Evolutionary conservation across 2,888 invertebrate species (phyloP).

Genomic region (Sclerodermus sp.): DNA sequence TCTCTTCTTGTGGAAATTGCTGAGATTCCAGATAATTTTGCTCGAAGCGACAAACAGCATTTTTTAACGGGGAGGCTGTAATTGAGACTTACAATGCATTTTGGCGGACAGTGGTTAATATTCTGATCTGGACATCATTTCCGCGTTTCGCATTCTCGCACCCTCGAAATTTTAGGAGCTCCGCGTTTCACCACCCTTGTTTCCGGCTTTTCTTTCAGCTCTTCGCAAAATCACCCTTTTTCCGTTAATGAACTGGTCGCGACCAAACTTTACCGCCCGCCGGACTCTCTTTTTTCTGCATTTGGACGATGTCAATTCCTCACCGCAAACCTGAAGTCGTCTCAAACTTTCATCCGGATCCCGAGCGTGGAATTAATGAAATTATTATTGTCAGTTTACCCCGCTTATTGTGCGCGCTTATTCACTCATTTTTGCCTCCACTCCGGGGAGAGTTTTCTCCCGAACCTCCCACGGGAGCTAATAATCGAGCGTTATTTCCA

Average conservation of each 20-base stretch:
- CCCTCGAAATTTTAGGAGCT: slow-evolving; percentile 36
- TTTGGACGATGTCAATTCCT: slow-evolving; percentile 24
- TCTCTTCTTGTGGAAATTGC: too few relatives aligned
- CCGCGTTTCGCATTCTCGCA: too few relatives aligned
- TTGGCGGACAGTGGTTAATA: too few relatives aligned
- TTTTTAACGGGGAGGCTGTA: too few relatives aligned
- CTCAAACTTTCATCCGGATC: slow-evolving; percentile 32
- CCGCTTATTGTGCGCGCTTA: slow-evolving; percentile 24
- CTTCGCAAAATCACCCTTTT: slow-evolving; percentile 34
- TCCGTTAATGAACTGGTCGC: slow-evolving; percentile 43
- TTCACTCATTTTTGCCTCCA: slow-evolving; percentile 10
- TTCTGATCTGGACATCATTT: too few relatives aligned
- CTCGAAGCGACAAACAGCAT: too few relatives aligned
- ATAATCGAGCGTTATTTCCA: too few relatives aligned
- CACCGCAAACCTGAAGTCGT: slow-evolving; percentile 39
- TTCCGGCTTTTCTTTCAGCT: slow-evolving; percentile 23
- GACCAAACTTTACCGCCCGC: slow-evolving; percentile 38
- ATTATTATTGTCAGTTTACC: slow-evolving; percentile 38
- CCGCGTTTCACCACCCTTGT: too few relatives aligned
- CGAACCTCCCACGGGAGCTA: too few relatives aligned
- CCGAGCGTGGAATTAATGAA: slow-evolving; percentile 30
- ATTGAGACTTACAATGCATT: too few relatives aligned
- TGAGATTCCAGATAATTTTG: too few relatives aligned
- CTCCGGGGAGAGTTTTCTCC: too few relatives aligned
- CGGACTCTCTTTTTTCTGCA: neutral